Evolutionary conservation across 1,140 invertebrate genomes (phyloP).

Genomic region (Apis laboriosa): DNA sequence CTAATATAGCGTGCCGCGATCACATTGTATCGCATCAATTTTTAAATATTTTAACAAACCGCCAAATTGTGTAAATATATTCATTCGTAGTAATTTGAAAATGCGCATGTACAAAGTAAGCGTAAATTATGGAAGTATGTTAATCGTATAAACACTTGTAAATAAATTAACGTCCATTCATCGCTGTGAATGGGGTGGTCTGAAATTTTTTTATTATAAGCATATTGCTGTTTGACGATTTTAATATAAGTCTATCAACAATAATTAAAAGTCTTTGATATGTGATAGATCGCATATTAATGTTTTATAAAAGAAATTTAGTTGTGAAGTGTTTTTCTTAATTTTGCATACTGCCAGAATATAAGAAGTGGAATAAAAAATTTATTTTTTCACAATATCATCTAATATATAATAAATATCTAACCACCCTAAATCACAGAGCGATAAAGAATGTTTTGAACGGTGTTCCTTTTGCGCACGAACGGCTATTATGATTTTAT

Average conservation of each 20-base stretch:
- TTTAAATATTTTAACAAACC: conserved; percentile 74
- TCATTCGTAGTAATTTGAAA: conserved; percentile 58
- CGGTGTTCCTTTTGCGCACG: conserved; percentile 47
- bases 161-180: conserved; percentile 60
- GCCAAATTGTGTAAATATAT: conserved; percentile 76
- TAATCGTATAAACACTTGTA: conserved; percentile 61
- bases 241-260: conserved; percentile 35
- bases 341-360: conserved; percentile 34
- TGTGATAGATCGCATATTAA: neutral
- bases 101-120: conserved; percentile 68
- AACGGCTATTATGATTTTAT: conserved; percentile 21
- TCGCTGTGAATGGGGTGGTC: conserved; percentile 54
- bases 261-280: neutral
- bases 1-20: conserved; percentile 36
- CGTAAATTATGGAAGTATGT: conserved; percentile 69
- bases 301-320: conserved; percentile 31
- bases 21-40: conserved; percentile 47
- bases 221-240: conserved; percentile 17
- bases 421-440: conserved; percentile 46
- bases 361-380: neutral
- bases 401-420: neutral
- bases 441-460: conserved; percentile 42
- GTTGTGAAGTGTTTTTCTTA: conserved; percentile 37
- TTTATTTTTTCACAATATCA: conserved; percentile 25
- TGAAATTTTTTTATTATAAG: conserved; percentile 36